Evolutionary conservation across 2,888 invertebrate genomes (phyloP).

Genomic region (Andricus curvator): DNA sequence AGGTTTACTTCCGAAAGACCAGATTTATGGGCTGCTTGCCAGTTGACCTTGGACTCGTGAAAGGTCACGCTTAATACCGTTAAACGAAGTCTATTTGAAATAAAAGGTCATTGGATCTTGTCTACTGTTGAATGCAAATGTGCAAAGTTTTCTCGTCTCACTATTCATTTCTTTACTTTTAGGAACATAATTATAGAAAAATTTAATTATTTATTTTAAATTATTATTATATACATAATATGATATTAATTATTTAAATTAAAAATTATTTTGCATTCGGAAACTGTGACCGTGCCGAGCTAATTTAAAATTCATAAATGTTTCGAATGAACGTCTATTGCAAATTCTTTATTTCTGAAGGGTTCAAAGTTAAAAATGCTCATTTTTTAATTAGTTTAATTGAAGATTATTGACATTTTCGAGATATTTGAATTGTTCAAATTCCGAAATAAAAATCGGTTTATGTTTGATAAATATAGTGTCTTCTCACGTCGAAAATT

Average conservation of each 20-base stretch:
- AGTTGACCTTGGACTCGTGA: slow-evolving; percentile 57
- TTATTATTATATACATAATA: too few species aligned
- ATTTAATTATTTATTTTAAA: too few species aligned
- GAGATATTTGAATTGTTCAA: too few species aligned
- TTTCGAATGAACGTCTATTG: background rate
- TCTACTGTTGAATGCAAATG: slow-evolving; percentile 31
- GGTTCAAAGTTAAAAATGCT: background rate
- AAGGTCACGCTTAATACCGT: slow-evolving; percentile 49
- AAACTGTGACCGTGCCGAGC: too few species aligned
- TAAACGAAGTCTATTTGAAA: slow-evolving; percentile 46
- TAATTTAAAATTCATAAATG: too few species aligned
- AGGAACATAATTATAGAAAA: background rate
- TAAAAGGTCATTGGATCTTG: slow-evolving; percentile 57
- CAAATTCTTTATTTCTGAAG: background rate
- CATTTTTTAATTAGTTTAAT: background rate
- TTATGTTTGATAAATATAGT: too few species aligned
- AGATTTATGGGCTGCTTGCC: slow-evolving; percentile 52
- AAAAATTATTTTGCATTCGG: too few species aligned
- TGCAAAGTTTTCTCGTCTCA: background rate
- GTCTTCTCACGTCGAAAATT: too few species aligned
- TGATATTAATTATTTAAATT: too few species aligned
- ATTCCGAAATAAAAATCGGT: too few species aligned
- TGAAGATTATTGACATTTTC: too few species aligned
- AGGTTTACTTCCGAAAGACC: slow-evolving; percentile 52
- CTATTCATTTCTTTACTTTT: background rate